Percentiles rank a stretch among this genome's conserved stretches.
These are phyloP conservation scores for Willisornis vidua DNA, from an alignment of 2,113 vertebrate species.

Conservation along the genomic window DNA sequence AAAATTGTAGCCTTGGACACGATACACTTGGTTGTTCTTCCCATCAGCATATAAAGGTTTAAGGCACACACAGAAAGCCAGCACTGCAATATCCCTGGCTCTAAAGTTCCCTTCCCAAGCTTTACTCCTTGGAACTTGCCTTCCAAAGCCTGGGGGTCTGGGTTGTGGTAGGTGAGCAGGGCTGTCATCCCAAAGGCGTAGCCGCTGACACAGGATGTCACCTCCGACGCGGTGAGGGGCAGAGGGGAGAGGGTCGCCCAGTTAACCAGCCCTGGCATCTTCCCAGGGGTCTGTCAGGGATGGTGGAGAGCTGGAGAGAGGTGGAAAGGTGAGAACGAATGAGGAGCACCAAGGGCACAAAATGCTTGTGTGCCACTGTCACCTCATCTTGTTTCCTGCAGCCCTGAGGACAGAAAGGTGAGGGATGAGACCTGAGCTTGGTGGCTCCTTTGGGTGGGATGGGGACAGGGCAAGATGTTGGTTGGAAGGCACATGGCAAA, in stretches of 20 bases:
- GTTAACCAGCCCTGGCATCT: slow-evolving; percentile 94
- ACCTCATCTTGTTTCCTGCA: not conserved
- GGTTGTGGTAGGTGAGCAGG: slow-evolving; percentile 91
- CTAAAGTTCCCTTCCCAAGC: not conserved
- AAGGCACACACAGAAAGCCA: not conserved
- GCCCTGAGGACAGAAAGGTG: not conserved
- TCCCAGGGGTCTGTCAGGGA: not conserved
- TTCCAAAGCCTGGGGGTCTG: slow-evolving; percentile 87
- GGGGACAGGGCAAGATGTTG: not conserved
- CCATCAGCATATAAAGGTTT: not conserved
- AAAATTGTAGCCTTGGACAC: not conserved
- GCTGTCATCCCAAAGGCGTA: slow-evolving; percentile 92
- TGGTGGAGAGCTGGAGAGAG: not conserved
- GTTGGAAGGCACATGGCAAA: not conserved
- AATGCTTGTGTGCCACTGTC: not conserved
- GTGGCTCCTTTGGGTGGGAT: not conserved
- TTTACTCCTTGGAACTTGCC: slow-evolving; percentile 73
- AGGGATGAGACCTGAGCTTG: not conserved
- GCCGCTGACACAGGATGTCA: slow-evolving; percentile 91
- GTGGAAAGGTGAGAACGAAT: not conserved
- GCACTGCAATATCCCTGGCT: not conserved
- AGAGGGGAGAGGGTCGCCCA: slow-evolving; percentile 74
- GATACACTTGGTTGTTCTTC: not conserved
- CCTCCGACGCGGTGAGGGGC: slow-evolving; percentile 85
- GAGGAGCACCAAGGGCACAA: accelerated